Base-by-base conservation (phyloP, 2,797 vertebrate genomes). In the Rhinophrynus dorsalis region DNA sequence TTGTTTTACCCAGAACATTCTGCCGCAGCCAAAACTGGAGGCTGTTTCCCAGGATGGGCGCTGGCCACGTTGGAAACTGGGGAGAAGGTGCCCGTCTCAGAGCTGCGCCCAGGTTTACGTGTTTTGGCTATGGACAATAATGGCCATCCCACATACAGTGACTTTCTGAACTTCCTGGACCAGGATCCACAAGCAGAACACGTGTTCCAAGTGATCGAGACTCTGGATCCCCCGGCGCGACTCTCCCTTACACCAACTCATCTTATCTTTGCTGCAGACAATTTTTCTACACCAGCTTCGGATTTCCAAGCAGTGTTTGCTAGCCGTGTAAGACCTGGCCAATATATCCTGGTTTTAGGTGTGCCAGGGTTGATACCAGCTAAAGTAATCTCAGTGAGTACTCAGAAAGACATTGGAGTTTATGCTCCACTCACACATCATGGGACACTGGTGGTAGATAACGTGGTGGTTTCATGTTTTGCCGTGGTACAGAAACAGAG, bases 1-100 rank as follows among this genome's bases (percentile, higher is more conserved):
- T 82, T 67, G 78, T 74, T 67, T 80, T 70, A 17, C 0, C 59
- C 86, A 99, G 97, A 99, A 76, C 95, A 99, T 79, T 98, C 97
- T 0, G 95, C 96, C 0, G 97, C 97, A 4, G 96, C 96, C n/a
- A 98, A 99, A 90, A 98, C 96, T 0, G 97, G 97, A 0, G 97
- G 97, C 58, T 99, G 97, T 85, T 98, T 98, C 79, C 93, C 96
- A 0, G 94, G 91, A 1, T 78, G 83, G 56, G 90, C 95, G 0
- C 82, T 87, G 77, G 93, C 95, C 3, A 85, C 77, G 7, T 76
- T 96, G 26, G 90, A 94, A 76, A 84, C 88, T 0, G 96, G 97
- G n/a, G 84, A 76, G 4, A 84, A 77, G 12, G 93, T 79, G 24
- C 83, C 83, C 0, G 83, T 98, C 84, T 85, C 85, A 27, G 89